These are phyloP conservation scores for Bugula neritina DNA, from an alignment of 2,888 invertebrate species.

Conservation along the genomic window DNA sequence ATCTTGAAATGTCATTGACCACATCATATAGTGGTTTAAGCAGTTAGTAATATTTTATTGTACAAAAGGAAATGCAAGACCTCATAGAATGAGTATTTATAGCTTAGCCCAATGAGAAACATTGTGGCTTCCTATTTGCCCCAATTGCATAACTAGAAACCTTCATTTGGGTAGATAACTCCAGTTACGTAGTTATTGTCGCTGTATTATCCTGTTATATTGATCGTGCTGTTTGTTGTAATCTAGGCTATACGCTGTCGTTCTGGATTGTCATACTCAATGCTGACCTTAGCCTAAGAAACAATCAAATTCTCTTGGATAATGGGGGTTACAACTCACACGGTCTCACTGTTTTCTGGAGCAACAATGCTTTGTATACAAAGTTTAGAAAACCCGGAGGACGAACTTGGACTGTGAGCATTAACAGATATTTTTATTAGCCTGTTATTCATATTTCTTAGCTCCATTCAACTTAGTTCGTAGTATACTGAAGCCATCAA, in stretches of 20 bases:
- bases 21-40: too few species aligned
- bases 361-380: slow-evolving; percentile 17
- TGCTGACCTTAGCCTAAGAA: background rate
- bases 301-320: background rate
- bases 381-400: background rate
- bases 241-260: slow-evolving; percentile 10
- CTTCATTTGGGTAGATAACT: background rate
- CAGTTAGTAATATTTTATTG: too few species aligned
- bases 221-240: too few species aligned
- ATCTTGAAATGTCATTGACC: too few species aligned
- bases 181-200: too few species aligned
- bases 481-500: too few species aligned
- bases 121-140: background rate
- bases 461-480: too few species aligned
- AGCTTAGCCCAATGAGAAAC: background rate
- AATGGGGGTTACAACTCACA: slow-evolving; percentile 15
- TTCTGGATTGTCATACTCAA: slow-evolving; percentile 21
- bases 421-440: background rate
- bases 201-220: too few species aligned
- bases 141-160: background rate
- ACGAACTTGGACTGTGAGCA: background rate
- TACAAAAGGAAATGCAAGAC: background rate
- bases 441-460: background rate
- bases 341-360: background rate
- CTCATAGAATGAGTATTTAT: too few species aligned